Base-by-base conservation (phyloP, 2,888 invertebrate species). In the Mythimna pallens region DNA sequence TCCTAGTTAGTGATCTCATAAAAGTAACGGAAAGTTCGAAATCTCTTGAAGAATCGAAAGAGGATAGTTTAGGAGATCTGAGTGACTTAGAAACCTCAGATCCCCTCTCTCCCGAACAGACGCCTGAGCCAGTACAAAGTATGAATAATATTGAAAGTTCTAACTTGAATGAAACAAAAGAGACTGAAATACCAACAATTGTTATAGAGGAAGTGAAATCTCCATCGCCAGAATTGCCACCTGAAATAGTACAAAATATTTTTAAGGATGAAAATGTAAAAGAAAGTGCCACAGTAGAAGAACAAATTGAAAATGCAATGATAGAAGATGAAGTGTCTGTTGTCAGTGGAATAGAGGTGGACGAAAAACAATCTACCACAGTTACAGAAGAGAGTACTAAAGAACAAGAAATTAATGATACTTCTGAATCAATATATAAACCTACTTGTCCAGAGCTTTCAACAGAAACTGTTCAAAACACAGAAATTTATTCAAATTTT, bases 161-260 rank as follows among this genome's bases (percentile, higher is more conserved):
- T 72, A 78, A 83, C 69, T 72, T 75, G 76, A 78, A 66, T 66
- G 78, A 73, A 78, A 70, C 68, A 65, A 65, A 77, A 79, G 86
- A 87, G 83, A 74, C 82, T 81, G 86, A 84, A 80, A 76, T 81
- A 83, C 81, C 81, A 73, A 77, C 75, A 74, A 80, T 84, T 62
- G 65, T 84, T 65, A 73, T 81, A 80, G 75, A 82, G 58, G 78
- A 86, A 80, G 78, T 85, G 67, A 85, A 82, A 78, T 75, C 78
- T 81, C 83, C 82, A 70, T 77, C 77, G 81, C 80, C 85, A 82
- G 84, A 81, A 73, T 88, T 89, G 89, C 88, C 90, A 90, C 92
- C 93, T 94, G 93, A 92, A 87, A 89, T 83, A 94, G 94, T 94
- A 94, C 94, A 95, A 95, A 94, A 86, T 90, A 88, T 84, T 81